Conservation (phyloP, 1,140 invertebrate genomes). For the Drosophila obscura region DNA sequence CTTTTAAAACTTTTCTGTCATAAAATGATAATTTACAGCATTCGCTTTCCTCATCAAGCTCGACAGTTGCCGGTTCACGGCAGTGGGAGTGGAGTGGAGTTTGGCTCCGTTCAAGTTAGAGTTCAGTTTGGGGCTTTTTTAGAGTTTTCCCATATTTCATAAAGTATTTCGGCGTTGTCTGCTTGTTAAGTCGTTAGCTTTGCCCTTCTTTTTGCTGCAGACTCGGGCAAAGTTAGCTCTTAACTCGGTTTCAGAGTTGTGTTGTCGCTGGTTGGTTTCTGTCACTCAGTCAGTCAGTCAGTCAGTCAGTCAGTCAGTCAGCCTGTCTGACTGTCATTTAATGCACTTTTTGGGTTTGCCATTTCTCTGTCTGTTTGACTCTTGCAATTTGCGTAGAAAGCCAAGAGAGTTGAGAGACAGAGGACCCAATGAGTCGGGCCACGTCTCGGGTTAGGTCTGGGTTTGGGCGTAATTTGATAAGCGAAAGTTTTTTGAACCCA, state of each 20-base stretch:
- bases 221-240: slow-evolving; percentile 20
- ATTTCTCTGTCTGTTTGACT: slow-evolving; percentile 47
- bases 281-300: slow-evolving; percentile 21
- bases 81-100: slow-evolving; percentile 28
- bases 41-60: slow-evolving; percentile 67
- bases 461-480: slow-evolving; percentile 61
- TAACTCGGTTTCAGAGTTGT: slow-evolving; percentile 6
- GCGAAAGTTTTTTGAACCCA: slow-evolving; percentile 77
- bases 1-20: slow-evolving; percentile 77
- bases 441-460: slow-evolving; percentile 37
- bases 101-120: slow-evolving; percentile 8
- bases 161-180: slow-evolving; percentile 38
- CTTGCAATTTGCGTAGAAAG: slow-evolving; percentile 67
- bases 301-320: slow-evolving; percentile 21
- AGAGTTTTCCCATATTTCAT: slow-evolving; percentile 20
- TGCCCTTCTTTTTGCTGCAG: slow-evolving; percentile 28
- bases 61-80: slow-evolving; percentile 53
- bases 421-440: slow-evolving; percentile 46
- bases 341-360: slow-evolving; percentile 60
- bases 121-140: slow-evolving; percentile 1
- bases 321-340: slow-evolving; percentile 60
- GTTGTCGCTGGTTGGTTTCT: background rate
- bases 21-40: slow-evolving; percentile 80
- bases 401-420: slow-evolving; percentile 16
- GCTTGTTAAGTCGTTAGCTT: slow-evolving; percentile 49